phyloP scores from a whole-genome alignment of 2,113 vertebrate species.

The Pollimyrus isidori region DNA sequence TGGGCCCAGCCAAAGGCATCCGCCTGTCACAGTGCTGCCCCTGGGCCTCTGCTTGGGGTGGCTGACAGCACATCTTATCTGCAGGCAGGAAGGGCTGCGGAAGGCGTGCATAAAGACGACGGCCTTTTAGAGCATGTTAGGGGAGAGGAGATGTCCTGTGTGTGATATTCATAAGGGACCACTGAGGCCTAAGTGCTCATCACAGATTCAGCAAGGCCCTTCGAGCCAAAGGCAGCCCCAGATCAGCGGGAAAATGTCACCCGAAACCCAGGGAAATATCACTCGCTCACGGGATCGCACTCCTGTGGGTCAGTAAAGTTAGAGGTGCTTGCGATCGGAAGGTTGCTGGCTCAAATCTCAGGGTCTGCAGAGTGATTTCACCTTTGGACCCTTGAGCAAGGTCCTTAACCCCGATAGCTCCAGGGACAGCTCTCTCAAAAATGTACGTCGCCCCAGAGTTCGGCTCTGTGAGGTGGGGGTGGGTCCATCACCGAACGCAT shows the following conservation, averaged over 20 bases:
- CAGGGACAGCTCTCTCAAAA: neutral
- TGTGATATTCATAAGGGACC: slow-evolving; percentile 28
- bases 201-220: neutral
- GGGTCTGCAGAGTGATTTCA: neutral
- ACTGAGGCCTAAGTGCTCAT: neutral
- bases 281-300: neutral
- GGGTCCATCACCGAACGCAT: neutral
- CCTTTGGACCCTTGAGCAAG: neutral
- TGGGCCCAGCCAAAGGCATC: slow-evolving; percentile 43
- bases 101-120: slow-evolving; percentile 17
- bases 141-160: slow-evolving; percentile 39
- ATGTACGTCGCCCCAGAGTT: neutral
- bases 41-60: slow-evolving; percentile 33
- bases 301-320: neutral
- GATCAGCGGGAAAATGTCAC: neutral
- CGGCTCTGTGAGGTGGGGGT: neutral
- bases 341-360: neutral
- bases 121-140: slow-evolving; percentile 21
- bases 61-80: slow-evolving; percentile 31
- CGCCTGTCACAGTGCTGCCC: slow-evolving; percentile 39
- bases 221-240: slow-evolving; percentile 11
- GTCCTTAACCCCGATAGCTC: neutral
- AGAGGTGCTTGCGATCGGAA: neutral
- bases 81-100: slow-evolving; percentile 21
- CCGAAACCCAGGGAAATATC: neutral